Conservation (phyloP, 2,888 invertebrate species). For the Anoncus sp. region DNA sequence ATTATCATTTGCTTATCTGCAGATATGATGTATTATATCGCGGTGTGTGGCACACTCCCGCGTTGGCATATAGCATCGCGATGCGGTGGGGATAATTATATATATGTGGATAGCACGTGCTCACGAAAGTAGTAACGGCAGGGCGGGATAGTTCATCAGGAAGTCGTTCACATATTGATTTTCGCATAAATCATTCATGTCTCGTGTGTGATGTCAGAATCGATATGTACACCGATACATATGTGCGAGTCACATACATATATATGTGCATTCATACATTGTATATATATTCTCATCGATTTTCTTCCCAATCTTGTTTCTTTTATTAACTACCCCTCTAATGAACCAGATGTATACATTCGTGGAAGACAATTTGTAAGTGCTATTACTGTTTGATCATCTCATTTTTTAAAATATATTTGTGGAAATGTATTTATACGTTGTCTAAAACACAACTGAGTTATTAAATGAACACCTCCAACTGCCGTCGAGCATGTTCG, state of each 20-base stretch:
- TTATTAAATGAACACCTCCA: too few species aligned
- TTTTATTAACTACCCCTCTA: constrained; percentile 4
- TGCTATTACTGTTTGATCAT: not conserved
- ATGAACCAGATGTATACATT: not conserved
- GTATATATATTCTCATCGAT: constrained; percentile 20
- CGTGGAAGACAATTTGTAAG: not conserved
- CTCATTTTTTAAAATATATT: not conserved
- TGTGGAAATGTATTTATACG: too few species aligned
- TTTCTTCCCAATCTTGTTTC: constrained; percentile 17
- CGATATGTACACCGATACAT: constrained; percentile 58
- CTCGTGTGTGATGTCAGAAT: constrained; percentile 63
- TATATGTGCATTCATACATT: constrained; percentile 8
- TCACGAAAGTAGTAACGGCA: constrained; percentile 50
- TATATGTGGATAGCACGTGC: constrained; percentile 58
- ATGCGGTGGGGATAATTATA: constrained; percentile 30
- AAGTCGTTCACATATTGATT: constrained; percentile 75
- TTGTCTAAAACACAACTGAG: too few species aligned
- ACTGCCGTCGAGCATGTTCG: too few species aligned
- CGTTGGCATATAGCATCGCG: not conserved
- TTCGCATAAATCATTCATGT: constrained; percentile 71
- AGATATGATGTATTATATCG: constrained; percentile 4
- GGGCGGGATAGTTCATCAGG: constrained; percentile 57
- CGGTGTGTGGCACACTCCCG: not conserved
- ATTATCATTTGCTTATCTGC: not conserved
- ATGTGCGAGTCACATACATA: constrained; percentile 17